These are phyloP conservation scores for Homarus gammarus DNA, from an alignment of 2,888 invertebrate genomes.

Conservation along the genomic window DNA sequence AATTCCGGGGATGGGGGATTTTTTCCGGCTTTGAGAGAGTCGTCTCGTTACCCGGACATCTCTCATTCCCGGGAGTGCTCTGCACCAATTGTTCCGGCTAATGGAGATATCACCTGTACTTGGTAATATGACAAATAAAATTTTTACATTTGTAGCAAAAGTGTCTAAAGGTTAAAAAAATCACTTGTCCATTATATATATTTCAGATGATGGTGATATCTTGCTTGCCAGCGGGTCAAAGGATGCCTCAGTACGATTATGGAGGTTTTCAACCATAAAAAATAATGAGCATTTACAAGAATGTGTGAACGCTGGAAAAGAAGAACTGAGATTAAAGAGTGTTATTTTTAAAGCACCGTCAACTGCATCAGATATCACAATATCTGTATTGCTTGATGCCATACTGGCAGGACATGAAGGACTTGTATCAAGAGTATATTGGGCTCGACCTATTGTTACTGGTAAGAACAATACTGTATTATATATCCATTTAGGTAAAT, in stretches of 20 bases:
- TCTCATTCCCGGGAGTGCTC: no score
- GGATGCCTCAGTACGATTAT: conserved; percentile 71
- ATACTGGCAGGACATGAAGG: conserved; percentile 64
- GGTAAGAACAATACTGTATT: conserved; percentile 12
- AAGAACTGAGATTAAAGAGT: conserved; percentile 32
- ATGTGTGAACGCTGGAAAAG: neutral
- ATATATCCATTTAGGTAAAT: neutral
- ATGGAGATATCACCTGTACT: no score
- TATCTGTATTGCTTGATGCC: conserved; percentile 52
- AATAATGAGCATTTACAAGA: neutral
- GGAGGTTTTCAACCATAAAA: conserved; percentile 48
- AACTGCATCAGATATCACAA: conserved; percentile 7
- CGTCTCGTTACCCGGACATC: no score
- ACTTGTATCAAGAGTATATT: conserved; percentile 48
- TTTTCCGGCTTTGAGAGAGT: no score
- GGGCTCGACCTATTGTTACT: conserved; percentile 27
- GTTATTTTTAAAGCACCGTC: conserved; percentile 33
- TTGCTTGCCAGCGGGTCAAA: conserved; percentile 74
- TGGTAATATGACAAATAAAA: no score
- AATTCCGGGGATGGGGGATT: no score
- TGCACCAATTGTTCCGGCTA: no score
- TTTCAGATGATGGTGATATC: conserved; percentile 53
- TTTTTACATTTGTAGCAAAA: no score
- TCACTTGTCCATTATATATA: neutral
- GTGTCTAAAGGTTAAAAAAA: no score